phyloP scores from a whole-genome alignment of 2,113 vertebrate species.

The Plecotus auritus region DNA sequence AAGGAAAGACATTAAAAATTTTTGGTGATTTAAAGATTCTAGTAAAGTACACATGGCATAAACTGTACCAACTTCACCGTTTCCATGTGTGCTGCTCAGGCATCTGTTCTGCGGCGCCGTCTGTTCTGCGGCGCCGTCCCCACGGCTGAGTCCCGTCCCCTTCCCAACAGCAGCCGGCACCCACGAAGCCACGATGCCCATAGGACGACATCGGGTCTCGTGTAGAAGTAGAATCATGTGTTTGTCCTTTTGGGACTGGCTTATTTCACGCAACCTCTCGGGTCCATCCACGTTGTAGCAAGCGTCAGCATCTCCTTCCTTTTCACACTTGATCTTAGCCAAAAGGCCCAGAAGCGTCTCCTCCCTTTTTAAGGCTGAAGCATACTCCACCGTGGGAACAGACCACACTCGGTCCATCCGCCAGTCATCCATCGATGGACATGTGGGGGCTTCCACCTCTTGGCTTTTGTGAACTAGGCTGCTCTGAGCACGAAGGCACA shows the following conservation, averaged over 20 bases:
- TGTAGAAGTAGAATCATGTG: accelerated
- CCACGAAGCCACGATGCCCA: accelerated
- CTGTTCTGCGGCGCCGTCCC: accelerated
- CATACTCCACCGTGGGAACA: accelerated
- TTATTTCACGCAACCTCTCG: too few relatives aligned
- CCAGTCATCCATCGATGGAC: accelerated
- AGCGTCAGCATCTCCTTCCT: neutral
- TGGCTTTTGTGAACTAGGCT: accelerated
- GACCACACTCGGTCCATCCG: accelerated
- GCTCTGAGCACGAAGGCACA: accelerated
- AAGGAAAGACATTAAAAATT: neutral
- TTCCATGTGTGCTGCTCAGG: accelerated
- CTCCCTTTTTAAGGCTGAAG: neutral
- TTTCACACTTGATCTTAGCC: neutral
- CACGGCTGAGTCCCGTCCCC: neutral
- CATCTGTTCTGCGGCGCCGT: accelerated
- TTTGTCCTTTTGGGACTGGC: neutral
- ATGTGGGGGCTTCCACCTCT: accelerated
- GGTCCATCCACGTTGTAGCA: accelerated
- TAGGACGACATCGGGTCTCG: accelerated
- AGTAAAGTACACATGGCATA: neutral
- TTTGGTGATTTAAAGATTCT: neutral
- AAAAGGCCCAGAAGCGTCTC: too few relatives aligned
- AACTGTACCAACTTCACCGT: neutral
- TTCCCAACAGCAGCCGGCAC: neutral